A percentile compares a stretch with the other conserved stretches of the same genome.
Conservation (phyloP, 35 echinoderm and acorn worm genomes). For the Amphiura filiformis region DNA sequence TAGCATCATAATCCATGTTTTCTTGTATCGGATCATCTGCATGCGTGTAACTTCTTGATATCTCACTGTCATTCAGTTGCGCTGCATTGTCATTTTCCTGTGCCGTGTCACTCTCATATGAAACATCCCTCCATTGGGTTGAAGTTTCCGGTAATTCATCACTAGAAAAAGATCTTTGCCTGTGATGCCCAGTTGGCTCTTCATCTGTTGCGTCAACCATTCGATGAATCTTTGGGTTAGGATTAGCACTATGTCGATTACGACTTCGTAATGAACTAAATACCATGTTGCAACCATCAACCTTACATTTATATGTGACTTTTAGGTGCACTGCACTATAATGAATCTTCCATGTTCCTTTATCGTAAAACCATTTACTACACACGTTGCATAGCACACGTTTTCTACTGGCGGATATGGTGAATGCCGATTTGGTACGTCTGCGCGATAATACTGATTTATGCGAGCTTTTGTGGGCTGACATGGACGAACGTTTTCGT, state of each 20-base stretch:
- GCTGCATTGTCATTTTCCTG: not conserved
- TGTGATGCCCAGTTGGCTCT: not conserved
- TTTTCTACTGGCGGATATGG: slow-evolving; percentile 16
- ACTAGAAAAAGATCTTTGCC: not conserved
- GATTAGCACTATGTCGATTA: slow-evolving; percentile 56
- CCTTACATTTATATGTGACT: slow-evolving; percentile 49
- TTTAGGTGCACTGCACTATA: slow-evolving; percentile 50
- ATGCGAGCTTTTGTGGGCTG: not conserved
- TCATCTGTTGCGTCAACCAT: not conserved
- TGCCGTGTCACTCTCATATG: not conserved
- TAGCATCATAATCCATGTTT: not conserved
- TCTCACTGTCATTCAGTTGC: not conserved
- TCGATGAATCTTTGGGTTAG: slow-evolving; percentile 49
- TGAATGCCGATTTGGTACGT: not conserved
- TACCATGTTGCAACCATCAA: slow-evolving; percentile 60
- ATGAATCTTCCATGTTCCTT: slow-evolving; percentile 61
- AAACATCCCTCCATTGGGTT: too few species aligned
- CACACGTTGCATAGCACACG: slow-evolving; percentile 46
- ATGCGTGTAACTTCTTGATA: not conserved
- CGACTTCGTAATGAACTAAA: slow-evolving; percentile 60
- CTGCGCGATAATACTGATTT: not conserved
- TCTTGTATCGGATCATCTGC: not conserved
- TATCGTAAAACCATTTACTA: slow-evolving; percentile 52
- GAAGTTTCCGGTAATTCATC: not conserved
- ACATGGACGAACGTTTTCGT: not conserved